A percentile compares a stretch with the other conserved stretches of the same genome.
phyloP scores from a whole-genome alignment of 2,888 invertebrate genomes.

The Microctonus hyperodae region DNA sequence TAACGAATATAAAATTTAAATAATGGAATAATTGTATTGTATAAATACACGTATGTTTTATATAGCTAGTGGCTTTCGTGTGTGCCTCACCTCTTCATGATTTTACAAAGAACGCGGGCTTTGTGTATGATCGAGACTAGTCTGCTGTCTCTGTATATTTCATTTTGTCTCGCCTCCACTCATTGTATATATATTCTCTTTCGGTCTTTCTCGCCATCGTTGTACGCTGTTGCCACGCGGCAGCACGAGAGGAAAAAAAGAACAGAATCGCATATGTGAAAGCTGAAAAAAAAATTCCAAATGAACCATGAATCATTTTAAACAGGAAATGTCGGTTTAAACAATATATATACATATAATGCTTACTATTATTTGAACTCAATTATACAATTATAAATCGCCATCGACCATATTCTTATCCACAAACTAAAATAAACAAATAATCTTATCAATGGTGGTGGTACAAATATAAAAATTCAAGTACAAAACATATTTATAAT shows the following conservation, averaged over 20 bases:
- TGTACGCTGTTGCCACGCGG: constrained; percentile 37
- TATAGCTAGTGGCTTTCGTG: constrained; percentile 1
- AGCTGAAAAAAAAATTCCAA: constrained; percentile 34
- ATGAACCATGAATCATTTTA: constrained; percentile 18
- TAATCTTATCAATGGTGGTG: background rate
- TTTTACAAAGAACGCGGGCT: constrained; percentile 47
- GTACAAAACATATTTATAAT: too few relatives aligned
- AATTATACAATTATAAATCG: background rate
- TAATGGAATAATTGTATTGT: constrained; percentile 30
- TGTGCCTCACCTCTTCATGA: constrained; percentile 26
- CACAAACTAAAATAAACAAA: constrained; percentile 4
- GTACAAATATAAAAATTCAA: background rate
- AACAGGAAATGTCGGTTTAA: constrained; percentile 16
- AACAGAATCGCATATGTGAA: constrained; percentile 29
- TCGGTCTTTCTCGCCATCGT: constrained; percentile 20
- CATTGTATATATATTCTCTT: background rate
- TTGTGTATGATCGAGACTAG: constrained; percentile 31
- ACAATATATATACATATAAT: background rate
- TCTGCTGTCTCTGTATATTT: background rate
- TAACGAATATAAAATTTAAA: constrained; percentile 17
- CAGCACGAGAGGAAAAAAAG: constrained; percentile 31
- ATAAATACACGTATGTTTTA: constrained; percentile 19
- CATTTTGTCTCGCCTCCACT: constrained; percentile 8
- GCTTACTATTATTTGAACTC: background rate
- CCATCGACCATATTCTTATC: background rate